Evolutionary conservation across 2,797 vertebrate species (phyloP).

Genomic region (Lerista edwardsae): DNA sequence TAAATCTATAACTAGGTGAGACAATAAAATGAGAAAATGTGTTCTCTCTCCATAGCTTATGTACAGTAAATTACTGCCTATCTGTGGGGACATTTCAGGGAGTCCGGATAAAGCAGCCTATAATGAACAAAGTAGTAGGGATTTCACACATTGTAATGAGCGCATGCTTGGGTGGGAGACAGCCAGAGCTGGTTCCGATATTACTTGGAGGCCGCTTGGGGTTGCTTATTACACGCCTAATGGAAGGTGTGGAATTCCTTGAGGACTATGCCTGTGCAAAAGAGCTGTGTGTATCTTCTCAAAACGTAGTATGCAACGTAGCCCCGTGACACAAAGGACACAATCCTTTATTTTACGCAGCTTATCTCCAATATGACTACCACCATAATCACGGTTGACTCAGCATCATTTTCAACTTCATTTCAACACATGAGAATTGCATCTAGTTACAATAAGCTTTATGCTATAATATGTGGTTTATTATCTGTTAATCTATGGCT

Average conservation of each 20-base stretch:
- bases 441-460: not conserved
- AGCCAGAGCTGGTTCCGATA: not conserved
- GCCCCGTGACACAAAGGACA: not conserved
- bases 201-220: not conserved
- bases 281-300: not conserved
- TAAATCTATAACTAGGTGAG: conserved; percentile 39
- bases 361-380: not conserved
- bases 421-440: not conserved
- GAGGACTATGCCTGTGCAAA: not conserved
- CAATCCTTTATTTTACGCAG: not conserved
- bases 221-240: not conserved
- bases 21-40: not conserved
- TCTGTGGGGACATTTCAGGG: not conserved
- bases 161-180: not conserved
- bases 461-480: not conserved
- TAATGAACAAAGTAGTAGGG: not conserved
- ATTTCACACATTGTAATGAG: not conserved
- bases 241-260: not conserved
- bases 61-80: not conserved
- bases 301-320: not conserved
- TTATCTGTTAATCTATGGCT: not conserved
- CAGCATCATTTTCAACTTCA: not conserved
- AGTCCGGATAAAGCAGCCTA: not conserved
- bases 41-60: conserved; percentile 19
- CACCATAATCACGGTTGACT: not conserved